Conservation (phyloP, 2,113 vertebrate genomes). For the Lipotes vexillifer region DNA sequence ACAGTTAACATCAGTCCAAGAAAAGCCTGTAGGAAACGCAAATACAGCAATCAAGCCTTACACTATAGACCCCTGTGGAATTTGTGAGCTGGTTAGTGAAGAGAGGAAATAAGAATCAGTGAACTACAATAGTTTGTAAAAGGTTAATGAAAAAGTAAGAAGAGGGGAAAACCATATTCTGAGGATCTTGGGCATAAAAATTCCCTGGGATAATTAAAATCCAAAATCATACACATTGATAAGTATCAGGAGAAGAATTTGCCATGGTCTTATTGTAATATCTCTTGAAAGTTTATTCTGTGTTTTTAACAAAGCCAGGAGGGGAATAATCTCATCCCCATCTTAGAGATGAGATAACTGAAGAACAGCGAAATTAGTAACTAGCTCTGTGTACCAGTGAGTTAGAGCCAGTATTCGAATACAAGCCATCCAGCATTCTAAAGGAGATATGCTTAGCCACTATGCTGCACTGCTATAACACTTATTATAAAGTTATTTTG, state of each 20-base stretch:
- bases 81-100: not conserved
- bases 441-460: not conserved
- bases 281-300: not conserved
- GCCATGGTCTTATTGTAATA: no score
- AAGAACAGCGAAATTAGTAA: not conserved
- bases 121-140: not conserved
- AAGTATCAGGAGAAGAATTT: not conserved
- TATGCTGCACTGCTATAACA: no score
- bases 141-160: not conserved
- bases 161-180: not conserved
- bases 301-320: not conserved
- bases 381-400: not conserved
- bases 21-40: not conserved
- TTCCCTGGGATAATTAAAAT: not conserved
- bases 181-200: not conserved
- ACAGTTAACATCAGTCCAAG: not conserved
- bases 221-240: not conserved
- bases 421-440: not conserved
- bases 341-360: not conserved
- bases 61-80: not conserved
- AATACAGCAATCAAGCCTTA: not conserved
- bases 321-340: no score
- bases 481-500: no score
- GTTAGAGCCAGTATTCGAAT: not conserved
- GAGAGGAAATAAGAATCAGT: not conserved